Conservation (phyloP, 2,113 vertebrate species). For the Dicaeum eximium region DNA sequence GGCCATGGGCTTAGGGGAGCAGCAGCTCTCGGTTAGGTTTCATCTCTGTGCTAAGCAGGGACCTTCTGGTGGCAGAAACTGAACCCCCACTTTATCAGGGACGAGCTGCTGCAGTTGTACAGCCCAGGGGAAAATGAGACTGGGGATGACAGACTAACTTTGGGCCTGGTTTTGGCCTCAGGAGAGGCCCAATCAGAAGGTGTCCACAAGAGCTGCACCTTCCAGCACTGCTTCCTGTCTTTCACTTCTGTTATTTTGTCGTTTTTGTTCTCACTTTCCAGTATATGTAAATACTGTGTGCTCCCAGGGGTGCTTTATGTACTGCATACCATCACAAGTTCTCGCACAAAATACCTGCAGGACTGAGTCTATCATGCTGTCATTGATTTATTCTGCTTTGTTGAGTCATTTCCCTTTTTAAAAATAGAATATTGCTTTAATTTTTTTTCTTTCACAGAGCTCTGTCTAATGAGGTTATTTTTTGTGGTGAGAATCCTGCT, state of each 20-base stretch:
- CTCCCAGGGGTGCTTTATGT: neutral
- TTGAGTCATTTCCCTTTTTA: neutral
- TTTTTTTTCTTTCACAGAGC: neutral
- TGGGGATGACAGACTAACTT: neutral
- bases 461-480: neutral
- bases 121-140: neutral
- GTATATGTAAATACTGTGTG: neutral
- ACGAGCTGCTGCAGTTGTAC: neutral
- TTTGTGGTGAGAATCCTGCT: neutral
- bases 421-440: neutral
- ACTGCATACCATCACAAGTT: neutral
- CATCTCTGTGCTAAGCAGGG: neutral
- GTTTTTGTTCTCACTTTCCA: neutral
- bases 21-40: neutral
- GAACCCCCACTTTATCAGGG: neutral
- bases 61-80: neutral
- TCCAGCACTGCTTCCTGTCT: neutral
- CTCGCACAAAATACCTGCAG: neutral
- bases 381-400: neutral
- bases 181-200: neutral
- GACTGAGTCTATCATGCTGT: neutral
- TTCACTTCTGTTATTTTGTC: neutral
- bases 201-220: neutral
- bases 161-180: neutral
- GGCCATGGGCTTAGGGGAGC: rapidly evolving